Evolutionary conservation across 2,113 vertebrate species (phyloP), one percentile per base, ranked within the genome.

Genomic region (Mastomys coucha): DNA sequence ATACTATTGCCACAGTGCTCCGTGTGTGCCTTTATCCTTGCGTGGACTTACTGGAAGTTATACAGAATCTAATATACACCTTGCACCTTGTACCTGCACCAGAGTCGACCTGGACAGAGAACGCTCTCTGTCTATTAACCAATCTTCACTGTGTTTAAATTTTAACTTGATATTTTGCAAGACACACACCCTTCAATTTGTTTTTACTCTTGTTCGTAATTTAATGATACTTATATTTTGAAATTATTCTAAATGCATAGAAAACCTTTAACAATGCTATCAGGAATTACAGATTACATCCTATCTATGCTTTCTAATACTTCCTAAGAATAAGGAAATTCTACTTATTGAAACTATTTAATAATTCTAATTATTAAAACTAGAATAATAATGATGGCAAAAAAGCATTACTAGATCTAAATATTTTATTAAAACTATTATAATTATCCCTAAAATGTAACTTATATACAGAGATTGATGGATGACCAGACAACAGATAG

Each of bases 31-130:
- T 1, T 67, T 94, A 85, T 1, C 1, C 2, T 28, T 49, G 24
- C 53, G 70, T 96, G 80, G n/a, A 22, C 0, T 33, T 93, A 58
- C 2, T 4, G 98, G 98, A 98, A 99, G 97, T 97, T 97, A 98
- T 97, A 84, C 0, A 91, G 60, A 90, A 81, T 60, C 97, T 11
- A n/a, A 92, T 94, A 63, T 1, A 14, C 0, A 22, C 28, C 72
- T 19, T 95, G 96, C 5, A 94, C 91, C 96, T 96, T 97, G 95
- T 65, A 91, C 92, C 33, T 20, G 42, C 2, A 73, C 33, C 14
- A 9, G 33, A 80, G 20, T 45, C 12, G 31, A 73, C 8, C 0
- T 6, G 95, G 94, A 97, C 89, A 98, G 97, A 98, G 77, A 87
- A 70, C 10, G 70, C 2, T 5, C 10, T 0, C 53, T 72, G 13